Conservation (phyloP, 2,797 vertebrate species). For the Enteromius paludinosus region DNA sequence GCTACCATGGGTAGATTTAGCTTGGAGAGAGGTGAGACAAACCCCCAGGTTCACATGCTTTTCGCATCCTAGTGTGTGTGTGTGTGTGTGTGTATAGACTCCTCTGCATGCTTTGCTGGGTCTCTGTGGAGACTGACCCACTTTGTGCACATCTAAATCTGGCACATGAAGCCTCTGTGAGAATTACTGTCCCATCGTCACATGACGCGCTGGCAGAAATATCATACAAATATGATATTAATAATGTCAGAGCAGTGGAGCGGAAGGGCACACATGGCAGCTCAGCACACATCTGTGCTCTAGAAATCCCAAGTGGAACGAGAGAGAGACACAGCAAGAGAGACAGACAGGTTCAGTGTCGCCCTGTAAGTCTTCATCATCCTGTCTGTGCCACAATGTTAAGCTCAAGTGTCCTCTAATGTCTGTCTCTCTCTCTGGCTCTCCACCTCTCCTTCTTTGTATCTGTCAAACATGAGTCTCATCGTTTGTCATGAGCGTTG, state of each 20-base stretch:
- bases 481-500: background rate
- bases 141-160: conserved; percentile 73
- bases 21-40: background rate
- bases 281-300: conserved; percentile 31
- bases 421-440: conserved; percentile 1
- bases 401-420: conserved; percentile 29
- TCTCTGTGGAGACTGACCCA: conserved; percentile 73
- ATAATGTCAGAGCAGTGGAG: conserved; percentile 31
- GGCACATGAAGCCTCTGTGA: conserved; percentile 44
- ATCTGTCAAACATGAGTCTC: background rate
- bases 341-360: conserved; percentile 2
- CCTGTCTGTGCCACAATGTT: conserved; percentile 20
- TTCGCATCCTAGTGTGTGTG: conserved; percentile 3
- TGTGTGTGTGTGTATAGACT: background rate
- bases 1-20: background rate
- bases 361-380: conserved; percentile 21
- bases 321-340: background rate
- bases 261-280: conserved; percentile 12
- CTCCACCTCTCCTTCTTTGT: background rate
- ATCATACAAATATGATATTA: conserved; percentile 50
- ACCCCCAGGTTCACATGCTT: conserved; percentile 18
- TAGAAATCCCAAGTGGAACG: conserved; percentile 4
- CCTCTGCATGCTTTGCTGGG: conserved; percentile 30
- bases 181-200: conserved; percentile 40
- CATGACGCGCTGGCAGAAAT: conserved; percentile 21